Percentiles rank a stretch among this genome's conserved stretches.
These are phyloP conservation scores for Macquaria australasica DNA, from an alignment of 2,113 vertebrate genomes.

Conservation along the genomic window DNA sequence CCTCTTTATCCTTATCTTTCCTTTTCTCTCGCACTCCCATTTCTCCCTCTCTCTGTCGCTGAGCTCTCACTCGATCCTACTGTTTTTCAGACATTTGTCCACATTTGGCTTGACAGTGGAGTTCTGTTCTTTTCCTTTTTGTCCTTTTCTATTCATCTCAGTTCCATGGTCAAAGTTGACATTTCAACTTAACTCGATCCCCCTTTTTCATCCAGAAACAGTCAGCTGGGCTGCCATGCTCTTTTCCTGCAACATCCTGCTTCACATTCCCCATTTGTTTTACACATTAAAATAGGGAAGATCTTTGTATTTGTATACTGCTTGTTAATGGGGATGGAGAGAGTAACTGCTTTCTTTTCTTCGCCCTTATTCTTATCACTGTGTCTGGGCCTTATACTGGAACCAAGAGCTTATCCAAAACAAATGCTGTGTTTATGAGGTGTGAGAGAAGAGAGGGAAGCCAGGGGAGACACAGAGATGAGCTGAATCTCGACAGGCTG, in stretches of 20 bases:
- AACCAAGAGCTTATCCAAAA: conserved; percentile 13
- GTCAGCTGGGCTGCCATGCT: not conserved
- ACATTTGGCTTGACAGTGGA: conserved; percentile 21
- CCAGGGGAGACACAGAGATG: not conserved
- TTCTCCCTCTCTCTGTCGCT: not conserved
- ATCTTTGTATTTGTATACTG: not conserved
- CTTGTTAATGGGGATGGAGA: not conserved
- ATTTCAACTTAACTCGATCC: conserved; percentile 27
- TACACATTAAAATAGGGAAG: conserved; percentile 2
- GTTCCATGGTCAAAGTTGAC: conserved; percentile 1
- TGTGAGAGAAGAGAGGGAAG: conserved; percentile 4
- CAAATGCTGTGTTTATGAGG: conserved; percentile 34
- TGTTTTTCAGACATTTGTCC: conserved; percentile 36
- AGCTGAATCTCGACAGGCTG: not conserved
- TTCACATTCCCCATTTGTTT: not conserved
- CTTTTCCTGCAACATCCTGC: conserved; percentile 27
- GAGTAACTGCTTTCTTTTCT: not conserved
- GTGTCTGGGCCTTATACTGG: not conserved
- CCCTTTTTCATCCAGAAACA: not conserved
- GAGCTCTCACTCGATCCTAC: not conserved
- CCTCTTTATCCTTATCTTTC: conserved; percentile 18
- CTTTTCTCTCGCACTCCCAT: conserved; percentile 26
- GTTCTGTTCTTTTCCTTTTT: conserved; percentile 19
- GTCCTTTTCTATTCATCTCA: conserved; percentile 33
- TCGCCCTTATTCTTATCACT: not conserved